phyloP scores from a whole-genome alignment of 2,888 invertebrate species.

The Tridacna gigas region DNA sequence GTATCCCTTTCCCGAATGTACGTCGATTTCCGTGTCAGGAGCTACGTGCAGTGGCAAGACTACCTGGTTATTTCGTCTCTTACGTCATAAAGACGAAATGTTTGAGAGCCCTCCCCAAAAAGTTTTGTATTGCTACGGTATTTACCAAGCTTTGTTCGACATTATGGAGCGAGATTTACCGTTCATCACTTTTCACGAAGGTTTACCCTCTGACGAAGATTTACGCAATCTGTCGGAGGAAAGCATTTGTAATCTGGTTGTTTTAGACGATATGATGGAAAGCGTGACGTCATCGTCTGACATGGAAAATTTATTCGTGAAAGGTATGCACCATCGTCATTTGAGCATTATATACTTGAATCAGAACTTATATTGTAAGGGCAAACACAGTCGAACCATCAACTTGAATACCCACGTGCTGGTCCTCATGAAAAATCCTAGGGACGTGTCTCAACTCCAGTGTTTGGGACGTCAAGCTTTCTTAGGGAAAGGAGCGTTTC shows the following conservation, averaged over 20 bases:
- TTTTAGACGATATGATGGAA: slow-evolving; percentile 50
- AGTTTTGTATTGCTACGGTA: slow-evolving; percentile 61
- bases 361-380: slow-evolving; percentile 53
- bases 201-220: slow-evolving; percentile 44
- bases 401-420: slow-evolving; percentile 51
- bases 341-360: slow-evolving; percentile 47
- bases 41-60: slow-evolving; percentile 54
- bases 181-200: slow-evolving; percentile 46
- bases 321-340: slow-evolving; percentile 55
- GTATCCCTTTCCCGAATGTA: slow-evolving; percentile 42
- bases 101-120: slow-evolving; percentile 46
- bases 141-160: slow-evolving; percentile 59
- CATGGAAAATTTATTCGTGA: slow-evolving; percentile 52
- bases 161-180: slow-evolving; percentile 46
- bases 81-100: slow-evolving; percentile 50
- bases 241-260: slow-evolving; percentile 35
- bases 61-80: slow-evolving; percentile 25
- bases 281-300: slow-evolving; percentile 53
- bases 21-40: slow-evolving; percentile 53
- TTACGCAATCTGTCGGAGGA: slow-evolving; percentile 30
- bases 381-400: slow-evolving; percentile 50
- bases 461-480: slow-evolving; percentile 54
- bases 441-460: slow-evolving; percentile 57
- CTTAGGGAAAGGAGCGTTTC: slow-evolving; percentile 39
- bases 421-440: slow-evolving; percentile 55